Base-by-base conservation (phyloP, 2,888 invertebrate genomes). In the Linyphia triangularis region DNA sequence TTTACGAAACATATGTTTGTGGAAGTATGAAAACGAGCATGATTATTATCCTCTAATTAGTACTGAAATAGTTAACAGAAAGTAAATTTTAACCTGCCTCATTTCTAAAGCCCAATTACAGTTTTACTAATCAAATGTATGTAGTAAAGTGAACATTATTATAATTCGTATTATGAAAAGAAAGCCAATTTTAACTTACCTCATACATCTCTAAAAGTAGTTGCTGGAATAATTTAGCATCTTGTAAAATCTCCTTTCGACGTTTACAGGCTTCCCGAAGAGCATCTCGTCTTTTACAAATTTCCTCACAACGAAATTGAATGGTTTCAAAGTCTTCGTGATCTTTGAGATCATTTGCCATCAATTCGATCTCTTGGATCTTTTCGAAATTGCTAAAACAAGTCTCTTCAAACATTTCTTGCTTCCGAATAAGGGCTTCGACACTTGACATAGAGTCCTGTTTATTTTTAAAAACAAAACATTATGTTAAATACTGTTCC, bases 391-490 rank as follows among this genome's bases (percentile, higher is more conserved):
- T 96, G 69, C 96, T 96, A 84, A 95, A 94, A 22, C 97, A 93
- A 85, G 97, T 96, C 92, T 96, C 96, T 91, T 97, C 96, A 93
- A 99, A 99, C 90, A 97, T 97, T 77, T 96, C 95, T 92, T 99
- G 99, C 92, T 98, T 98, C 90, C 97, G 95, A 75, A 98, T 95
- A 22, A 99, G 93, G 0, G 96, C 95, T 92, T 98, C 98, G 0
- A 99, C 98, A 37, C 96, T 96, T 92, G 95, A 94, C 84, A 94
- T 92, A 2, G 94, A 90, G 93, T 95, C 94, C 89, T 89, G 28
- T 24, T 51, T n/a, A 22, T 24, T 19, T 1, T 65, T 24, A 69
- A 33, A 10, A 26, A 33, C 3, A 33, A 3, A 70, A 6, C 19
- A 69, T n/a, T 40, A 37, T 7, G n/a, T n/a, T n/a, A n/a, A n/a